phyloP scores from a whole-genome alignment of 2,797 vertebrate species.

The Todus mexicanus region DNA sequence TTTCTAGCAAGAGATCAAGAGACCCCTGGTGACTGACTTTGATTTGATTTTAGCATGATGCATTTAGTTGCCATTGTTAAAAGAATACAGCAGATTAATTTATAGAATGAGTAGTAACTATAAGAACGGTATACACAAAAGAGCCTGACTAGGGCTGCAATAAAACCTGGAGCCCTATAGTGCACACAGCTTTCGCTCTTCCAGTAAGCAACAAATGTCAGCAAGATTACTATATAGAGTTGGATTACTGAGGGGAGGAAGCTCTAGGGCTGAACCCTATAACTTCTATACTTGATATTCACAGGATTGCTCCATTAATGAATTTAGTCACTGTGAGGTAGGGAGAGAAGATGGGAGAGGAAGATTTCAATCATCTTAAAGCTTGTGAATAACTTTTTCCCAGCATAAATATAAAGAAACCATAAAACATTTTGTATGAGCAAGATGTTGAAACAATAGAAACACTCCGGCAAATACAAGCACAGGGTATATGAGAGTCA shows the following conservation, averaged over 20 bases:
- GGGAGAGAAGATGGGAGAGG: neutral
- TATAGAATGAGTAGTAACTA: neutral
- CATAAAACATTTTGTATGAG: neutral
- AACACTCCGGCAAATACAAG: neutral
- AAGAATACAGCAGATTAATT: neutral
- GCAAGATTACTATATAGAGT: neutral
- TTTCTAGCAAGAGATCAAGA: neutral
- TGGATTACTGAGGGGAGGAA: neutral
- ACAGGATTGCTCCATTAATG: neutral
- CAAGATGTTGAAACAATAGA: neutral
- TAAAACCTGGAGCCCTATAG: neutral
- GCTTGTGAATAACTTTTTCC: neutral
- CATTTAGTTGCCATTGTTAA: slow-evolving; percentile 10
- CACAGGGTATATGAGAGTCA: neutral
- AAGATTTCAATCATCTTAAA: neutral
- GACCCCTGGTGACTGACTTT: slow-evolving; percentile 26
- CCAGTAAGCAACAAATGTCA: neutral
- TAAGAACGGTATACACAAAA: neutral
- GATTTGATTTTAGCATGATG: slow-evolving; percentile 26
- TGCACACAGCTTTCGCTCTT: neutral
- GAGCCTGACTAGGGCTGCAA: neutral
- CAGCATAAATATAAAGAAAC: neutral
- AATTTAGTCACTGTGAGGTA: neutral
- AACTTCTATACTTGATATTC: neutral
- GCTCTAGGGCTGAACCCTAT: neutral